Conservation (phyloP, 2,113 vertebrate genomes). For the Plestiodon gilberti region DNA sequence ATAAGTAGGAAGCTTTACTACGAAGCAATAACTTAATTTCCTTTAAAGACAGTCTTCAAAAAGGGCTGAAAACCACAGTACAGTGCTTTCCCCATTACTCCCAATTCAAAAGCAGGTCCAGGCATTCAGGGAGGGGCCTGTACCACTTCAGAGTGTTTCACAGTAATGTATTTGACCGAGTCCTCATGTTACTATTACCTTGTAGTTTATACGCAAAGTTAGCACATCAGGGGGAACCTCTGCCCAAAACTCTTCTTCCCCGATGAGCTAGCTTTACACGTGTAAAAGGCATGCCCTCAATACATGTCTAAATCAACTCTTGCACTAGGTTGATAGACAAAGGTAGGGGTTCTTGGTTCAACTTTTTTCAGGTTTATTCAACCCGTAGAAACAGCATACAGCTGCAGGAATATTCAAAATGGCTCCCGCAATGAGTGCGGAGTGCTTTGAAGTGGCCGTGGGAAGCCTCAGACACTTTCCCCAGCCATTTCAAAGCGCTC, state of each 20-base stretch:
- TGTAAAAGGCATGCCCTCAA: not conserved
- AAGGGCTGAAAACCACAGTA: not conserved
- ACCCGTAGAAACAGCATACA: not conserved
- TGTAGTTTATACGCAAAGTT: not conserved
- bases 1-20: conserved; percentile 14
- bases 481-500: too few relatives aligned
- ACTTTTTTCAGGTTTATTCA: not conserved
- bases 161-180: not conserved
- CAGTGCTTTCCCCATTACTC: not conserved
- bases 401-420: too few relatives aligned
- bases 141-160: not conserved
- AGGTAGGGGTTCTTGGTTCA: not conserved
- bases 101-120: not conserved
- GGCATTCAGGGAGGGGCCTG: not conserved
- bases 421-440: too few relatives aligned
- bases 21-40: not conserved
- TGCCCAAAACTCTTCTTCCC: not conserved
- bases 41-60: not conserved
- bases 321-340: not conserved
- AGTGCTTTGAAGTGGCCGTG: too few relatives aligned
- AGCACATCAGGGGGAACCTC: not conserved
- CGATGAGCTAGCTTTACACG: not conserved
- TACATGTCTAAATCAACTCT: not conserved
- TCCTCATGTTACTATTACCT: not conserved
- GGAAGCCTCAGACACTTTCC: too few relatives aligned